These are phyloP conservation scores for Boleophthalmus pectinirostris DNA, from an alignment of 2,113 vertebrate genomes.

Conservation along the genomic window DNA sequence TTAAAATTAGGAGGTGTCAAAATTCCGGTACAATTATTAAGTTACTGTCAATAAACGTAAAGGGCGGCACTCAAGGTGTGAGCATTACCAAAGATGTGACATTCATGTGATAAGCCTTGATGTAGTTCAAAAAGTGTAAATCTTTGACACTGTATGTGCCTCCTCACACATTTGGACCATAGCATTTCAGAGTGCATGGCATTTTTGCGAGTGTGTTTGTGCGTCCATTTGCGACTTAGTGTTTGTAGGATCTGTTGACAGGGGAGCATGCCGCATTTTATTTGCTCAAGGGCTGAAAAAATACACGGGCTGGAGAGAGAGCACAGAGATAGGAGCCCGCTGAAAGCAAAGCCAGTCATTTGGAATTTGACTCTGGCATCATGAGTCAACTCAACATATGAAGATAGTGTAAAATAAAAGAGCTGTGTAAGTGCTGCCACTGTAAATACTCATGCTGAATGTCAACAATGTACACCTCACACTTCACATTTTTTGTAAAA, in stretches of 20 bases:
- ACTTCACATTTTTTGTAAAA: no score
- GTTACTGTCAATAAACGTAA: slow-evolving; percentile 76
- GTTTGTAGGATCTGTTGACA: slow-evolving; percentile 72
- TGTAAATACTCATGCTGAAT: slow-evolving; percentile 4
- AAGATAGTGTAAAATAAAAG: slow-evolving; percentile 32
- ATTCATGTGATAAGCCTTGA: slow-evolving; percentile 47
- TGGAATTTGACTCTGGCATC: slow-evolving; percentile 40
- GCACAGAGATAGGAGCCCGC: slow-evolving; percentile 59
- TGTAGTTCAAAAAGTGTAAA: slow-evolving; percentile 56
- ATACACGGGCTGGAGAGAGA: slow-evolving; percentile 54
- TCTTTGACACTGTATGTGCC: slow-evolving; percentile 43
- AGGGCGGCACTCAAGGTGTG: slow-evolving; percentile 68
- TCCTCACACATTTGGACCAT: slow-evolving; percentile 49
- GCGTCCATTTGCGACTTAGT: slow-evolving; percentile 59
- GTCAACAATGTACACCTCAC: slow-evolving; percentile 5
- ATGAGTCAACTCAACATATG: slow-evolving; percentile 42
- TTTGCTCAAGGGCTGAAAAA: slow-evolving; percentile 68
- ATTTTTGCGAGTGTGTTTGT: slow-evolving; percentile 36
- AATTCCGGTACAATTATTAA: slow-evolving; percentile 78
- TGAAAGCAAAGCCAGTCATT: slow-evolving; percentile 61
- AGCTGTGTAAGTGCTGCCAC: slow-evolving; percentile 13
- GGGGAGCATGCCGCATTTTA: slow-evolving; percentile 71
- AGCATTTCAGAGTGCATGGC: slow-evolving; percentile 28
- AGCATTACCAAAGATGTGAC: slow-evolving; percentile 42
- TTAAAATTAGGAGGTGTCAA: slow-evolving; percentile 81